Evolutionary conservation across 2,113 vertebrate genomes (phyloP), one percentile per base, ranked within the genome.

Genomic region (Gallinago jamesoni): DNA sequence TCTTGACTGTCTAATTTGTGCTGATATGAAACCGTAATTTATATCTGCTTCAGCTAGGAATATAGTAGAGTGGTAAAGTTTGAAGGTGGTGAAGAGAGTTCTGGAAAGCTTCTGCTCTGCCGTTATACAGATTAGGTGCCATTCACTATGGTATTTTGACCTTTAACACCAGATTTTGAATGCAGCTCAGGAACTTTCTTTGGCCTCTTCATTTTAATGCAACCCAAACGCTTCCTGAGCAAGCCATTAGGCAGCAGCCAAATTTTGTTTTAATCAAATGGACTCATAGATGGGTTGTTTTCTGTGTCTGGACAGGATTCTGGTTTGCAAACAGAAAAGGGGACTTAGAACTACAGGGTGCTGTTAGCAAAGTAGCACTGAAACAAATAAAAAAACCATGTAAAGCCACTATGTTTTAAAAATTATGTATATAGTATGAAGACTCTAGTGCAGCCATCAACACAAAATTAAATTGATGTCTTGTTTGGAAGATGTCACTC

Each of bases 151-250:
- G 37, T 90, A 2, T 95, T 96, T 94, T 95, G 94, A 96, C 89
- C 93, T 97, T 94, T 93, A 89, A 45, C 84, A 90, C 7, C 64
- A 68, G 90, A 87, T 96, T 96, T 93, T 27, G 85, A 93, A 96
- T 96, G 95, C 92, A 90, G 79, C 95, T 97, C 96, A 96, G 96
- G 91, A 86, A 88, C 92, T 96, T 74, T 41, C 94, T 93, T 90
- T 92, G 90, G 89, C 89, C 72, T 93, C 93, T 96, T 97, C 96
- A 93, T 97, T 97, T 96, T 92, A 93, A 96, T 96, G 96, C 90
- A 93, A 31, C 83, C 78, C 96, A 85, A 96, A 97, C 2, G 3
- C 96, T 97, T 97, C 96, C 94, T 96, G 96, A 94, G 79, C 62
- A 13, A 93, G 72, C 63, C 92, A 93, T 96, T 96, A 93, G 95